Conservation (phyloP, 2,797 vertebrate species). For the Malurus splendens region DNA sequence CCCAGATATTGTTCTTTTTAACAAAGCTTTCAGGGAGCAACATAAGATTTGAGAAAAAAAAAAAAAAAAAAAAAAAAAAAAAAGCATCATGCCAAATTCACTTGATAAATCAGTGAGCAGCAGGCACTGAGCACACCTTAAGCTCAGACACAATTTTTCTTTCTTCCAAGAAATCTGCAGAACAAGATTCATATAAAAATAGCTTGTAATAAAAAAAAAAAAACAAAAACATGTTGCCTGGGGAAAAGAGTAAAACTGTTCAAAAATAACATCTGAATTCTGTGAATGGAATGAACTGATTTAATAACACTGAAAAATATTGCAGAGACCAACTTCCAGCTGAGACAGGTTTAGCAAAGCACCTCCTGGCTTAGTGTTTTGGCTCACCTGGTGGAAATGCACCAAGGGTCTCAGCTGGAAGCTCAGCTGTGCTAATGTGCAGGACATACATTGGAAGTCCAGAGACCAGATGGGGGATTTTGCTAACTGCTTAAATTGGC, state of each 20-base stretch:
- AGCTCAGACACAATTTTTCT: background rate
- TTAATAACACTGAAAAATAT: conserved; percentile 40
- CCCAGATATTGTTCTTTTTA: background rate
- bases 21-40: background rate
- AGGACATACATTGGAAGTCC: conserved; percentile 14
- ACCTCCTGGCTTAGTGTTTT: conserved; percentile 17
- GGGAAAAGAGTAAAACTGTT: conserved; percentile 10
- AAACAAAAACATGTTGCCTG: background rate
- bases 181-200: background rate
- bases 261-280: conserved; percentile 22
- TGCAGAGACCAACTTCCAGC: conserved; percentile 34
- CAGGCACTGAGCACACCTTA: background rate
- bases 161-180: conserved; percentile 3
- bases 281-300: conserved; percentile 28
- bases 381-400: conserved; percentile 40
- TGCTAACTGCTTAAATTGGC: background rate
- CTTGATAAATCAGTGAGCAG: background rate
- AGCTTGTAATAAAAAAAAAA: background rate
- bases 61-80: background rate
- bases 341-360: conserved; percentile 28
- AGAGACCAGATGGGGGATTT: conserved; percentile 44
- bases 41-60: background rate
- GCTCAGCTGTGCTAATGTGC: conserved; percentile 33
- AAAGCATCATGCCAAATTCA: background rate
- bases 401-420: conserved; percentile 30